These are phyloP conservation scores for Molothrus ater DNA, from an alignment of 2,797 vertebrate species.

Conservation along the genomic window DNA sequence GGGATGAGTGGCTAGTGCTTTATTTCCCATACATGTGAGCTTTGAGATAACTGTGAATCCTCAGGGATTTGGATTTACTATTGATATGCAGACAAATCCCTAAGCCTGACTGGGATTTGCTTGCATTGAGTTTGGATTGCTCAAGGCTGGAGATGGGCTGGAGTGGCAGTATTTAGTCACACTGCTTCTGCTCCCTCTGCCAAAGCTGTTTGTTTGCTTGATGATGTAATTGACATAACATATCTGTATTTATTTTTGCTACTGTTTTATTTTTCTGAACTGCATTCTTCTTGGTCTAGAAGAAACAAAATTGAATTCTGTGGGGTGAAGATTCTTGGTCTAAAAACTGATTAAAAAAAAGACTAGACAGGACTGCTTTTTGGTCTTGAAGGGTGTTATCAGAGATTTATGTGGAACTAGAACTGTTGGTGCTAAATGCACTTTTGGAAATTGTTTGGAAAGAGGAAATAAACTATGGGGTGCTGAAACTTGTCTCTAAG, in stretches of 20 bases:
- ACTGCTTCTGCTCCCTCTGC: neutral
- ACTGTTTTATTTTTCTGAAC: neutral
- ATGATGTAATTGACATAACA: neutral
- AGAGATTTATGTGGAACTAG: neutral
- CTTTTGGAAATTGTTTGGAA: neutral
- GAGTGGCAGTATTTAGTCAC: constrained; percentile 26
- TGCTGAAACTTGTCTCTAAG: neutral
- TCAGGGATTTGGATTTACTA: constrained; percentile 52
- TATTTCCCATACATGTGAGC: constrained; percentile 21
- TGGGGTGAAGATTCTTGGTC: neutral
- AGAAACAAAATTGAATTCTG: neutral
- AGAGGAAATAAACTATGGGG: neutral
- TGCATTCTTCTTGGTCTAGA: neutral
- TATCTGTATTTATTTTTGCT: neutral
- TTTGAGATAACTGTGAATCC: constrained; percentile 40
- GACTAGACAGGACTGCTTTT: neutral
- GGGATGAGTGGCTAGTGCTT: neutral
- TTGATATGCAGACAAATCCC: constrained; percentile 47
- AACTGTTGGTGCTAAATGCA: neutral
- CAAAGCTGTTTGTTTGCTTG: neutral
- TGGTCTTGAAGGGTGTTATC: neutral
- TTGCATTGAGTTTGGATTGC: neutral
- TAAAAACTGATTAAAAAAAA: neutral
- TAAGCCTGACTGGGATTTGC: constrained; percentile 32
- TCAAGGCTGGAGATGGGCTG: neutral